Percentiles rank a stretch among this genome's conserved stretches.
Evolutionary conservation across 2,797 vertebrate genomes (phyloP).

Genomic region (Tachyglossus aculeatus): DNA sequence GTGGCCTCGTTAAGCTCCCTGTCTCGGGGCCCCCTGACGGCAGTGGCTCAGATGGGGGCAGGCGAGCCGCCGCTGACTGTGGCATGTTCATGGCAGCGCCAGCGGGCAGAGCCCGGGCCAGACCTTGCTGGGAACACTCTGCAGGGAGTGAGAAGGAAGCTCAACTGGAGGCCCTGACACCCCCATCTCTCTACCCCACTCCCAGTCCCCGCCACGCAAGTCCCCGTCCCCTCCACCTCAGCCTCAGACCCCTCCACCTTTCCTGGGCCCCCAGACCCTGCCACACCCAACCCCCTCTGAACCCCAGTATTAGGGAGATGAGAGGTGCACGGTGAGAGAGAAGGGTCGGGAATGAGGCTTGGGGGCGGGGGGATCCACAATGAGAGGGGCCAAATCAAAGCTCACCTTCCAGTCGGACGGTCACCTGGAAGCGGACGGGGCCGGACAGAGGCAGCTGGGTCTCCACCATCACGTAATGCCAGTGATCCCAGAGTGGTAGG

Average conservation of each 20-base stretch:
- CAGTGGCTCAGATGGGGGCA: constrained; percentile 47
- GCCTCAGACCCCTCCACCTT: neutral
- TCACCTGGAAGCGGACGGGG: constrained; percentile 88
- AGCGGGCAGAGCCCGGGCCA: constrained; percentile 79
- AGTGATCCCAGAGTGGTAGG: constrained; percentile 92
- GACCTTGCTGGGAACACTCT: constrained; percentile 89
- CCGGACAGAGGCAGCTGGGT: constrained; percentile 77
- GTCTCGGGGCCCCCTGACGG: neutral
- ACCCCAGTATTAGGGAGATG: too few relatives aligned
- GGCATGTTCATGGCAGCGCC: constrained; percentile 91
- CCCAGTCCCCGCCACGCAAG: too few relatives aligned
- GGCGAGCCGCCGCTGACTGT: constrained; percentile 88
- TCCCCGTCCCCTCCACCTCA: neutral
- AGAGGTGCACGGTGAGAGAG: too few relatives aligned
- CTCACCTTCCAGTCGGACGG: constrained; percentile 92
- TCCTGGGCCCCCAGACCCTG: too few relatives aligned
- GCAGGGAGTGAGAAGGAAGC: neutral
- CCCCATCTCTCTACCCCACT: too few relatives aligned
- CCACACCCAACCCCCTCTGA: too few relatives aligned
- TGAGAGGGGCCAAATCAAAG: fast-evolving
- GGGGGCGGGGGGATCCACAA: neutral
- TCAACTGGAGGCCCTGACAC: neutral
- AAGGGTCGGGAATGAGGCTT: neutral
- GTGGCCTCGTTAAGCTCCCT: constrained; percentile 70
- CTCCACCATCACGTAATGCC: constrained; percentile 97